These are phyloP conservation scores for Chanos chanos DNA, from an alignment of 2,797 vertebrate species.

Conservation along the genomic window DNA sequence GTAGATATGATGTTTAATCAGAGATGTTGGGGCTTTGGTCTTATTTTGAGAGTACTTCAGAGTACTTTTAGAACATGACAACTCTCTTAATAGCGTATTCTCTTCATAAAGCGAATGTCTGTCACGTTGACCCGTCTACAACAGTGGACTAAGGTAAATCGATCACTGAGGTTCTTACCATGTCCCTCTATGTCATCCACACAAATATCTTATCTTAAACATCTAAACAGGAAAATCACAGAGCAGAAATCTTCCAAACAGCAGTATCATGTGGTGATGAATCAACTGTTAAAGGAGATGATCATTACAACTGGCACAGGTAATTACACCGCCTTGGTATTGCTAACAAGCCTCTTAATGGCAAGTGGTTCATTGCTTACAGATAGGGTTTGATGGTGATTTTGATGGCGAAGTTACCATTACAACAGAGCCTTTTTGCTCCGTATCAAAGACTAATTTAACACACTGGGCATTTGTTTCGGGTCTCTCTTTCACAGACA, in stretches of 20 bases:
- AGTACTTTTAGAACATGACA: no score
- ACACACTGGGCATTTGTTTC: conserved; percentile 56
- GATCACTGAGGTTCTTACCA: no score
- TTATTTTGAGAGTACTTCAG: no score
- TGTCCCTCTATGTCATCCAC: no score
- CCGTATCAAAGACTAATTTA: conserved; percentile 64
- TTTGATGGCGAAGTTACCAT: conserved; percentile 60
- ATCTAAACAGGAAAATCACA: background rate
- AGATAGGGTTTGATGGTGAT: conserved; percentile 64
- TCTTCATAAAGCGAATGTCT: no score
- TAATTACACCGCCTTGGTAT: conserved; percentile 72
- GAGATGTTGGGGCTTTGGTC: no score
- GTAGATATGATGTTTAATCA: no score
- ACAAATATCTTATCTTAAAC: no score
- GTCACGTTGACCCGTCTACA: no score
- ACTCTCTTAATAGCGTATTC: no score
- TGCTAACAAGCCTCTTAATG: conserved; percentile 71
- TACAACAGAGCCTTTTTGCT: conserved; percentile 62
- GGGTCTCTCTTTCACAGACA: conserved; percentile 58
- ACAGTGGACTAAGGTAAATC: no score
- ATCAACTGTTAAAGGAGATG: conserved; percentile 60
- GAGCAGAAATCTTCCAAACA: conserved; percentile 36
- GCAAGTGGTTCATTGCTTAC: conserved; percentile 66
- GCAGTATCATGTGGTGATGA: conserved; percentile 59
- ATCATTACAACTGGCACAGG: conserved; percentile 66